These are phyloP conservation scores for Galleria mellonella DNA, from an alignment of 1,140 invertebrate genomes.

Conservation along the genomic window DNA sequence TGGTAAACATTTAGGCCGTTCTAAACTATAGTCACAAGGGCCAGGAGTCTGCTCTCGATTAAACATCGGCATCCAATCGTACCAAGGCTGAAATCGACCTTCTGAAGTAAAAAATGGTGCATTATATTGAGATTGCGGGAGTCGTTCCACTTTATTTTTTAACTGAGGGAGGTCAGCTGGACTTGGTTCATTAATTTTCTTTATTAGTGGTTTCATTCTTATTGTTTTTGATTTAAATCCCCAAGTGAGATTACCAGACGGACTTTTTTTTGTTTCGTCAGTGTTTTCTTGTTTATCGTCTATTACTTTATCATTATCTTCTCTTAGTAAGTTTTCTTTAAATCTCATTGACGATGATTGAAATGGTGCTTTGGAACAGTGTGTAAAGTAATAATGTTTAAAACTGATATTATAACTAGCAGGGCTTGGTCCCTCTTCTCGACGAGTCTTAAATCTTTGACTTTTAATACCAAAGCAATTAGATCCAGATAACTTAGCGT, in stretches of 20 bases:
- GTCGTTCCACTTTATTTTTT: constrained; percentile 12
- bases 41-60: constrained; percentile 34
- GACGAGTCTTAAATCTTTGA: constrained; percentile 31
- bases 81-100: constrained; percentile 48
- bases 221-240: constrained; percentile 48
- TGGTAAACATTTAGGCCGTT: constrained; percentile 30
- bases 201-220: constrained; percentile 38
- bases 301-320: constrained; percentile 18
- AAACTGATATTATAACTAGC: constrained; percentile 30
- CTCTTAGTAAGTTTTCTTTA: constrained; percentile 13
- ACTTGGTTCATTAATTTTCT: constrained; percentile 31
- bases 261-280: too few species aligned
- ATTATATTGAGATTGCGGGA: constrained; percentile 20
- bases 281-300: background rate
- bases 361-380: constrained; percentile 38
- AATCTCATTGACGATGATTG: constrained; percentile 34
- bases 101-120: constrained; percentile 48
- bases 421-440: constrained; percentile 42
- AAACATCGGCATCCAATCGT: constrained; percentile 41
- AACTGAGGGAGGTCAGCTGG: constrained; percentile 26
- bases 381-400: constrained; percentile 21
- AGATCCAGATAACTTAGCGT: constrained; percentile 25
- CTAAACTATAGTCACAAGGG: constrained; percentile 31
- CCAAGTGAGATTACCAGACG: constrained; percentile 29
- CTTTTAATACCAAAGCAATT: constrained; percentile 42